Evolutionary conservation across 2,888 invertebrate species (phyloP).

Genomic region (Philonicus albiceps): DNA sequence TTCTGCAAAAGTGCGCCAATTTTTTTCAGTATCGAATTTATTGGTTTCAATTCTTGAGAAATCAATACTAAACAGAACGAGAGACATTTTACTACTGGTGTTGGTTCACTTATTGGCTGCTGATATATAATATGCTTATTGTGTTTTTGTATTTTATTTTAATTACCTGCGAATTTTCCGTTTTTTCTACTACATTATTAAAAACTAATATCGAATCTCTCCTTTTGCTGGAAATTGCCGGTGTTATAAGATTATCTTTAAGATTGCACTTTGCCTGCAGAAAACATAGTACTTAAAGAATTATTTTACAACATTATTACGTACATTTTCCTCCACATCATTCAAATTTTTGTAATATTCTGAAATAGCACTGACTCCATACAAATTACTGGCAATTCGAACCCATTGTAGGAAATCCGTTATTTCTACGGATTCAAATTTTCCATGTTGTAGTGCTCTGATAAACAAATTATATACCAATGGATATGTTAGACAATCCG

Average conservation of each 20-base stretch:
- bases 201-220: conserved; percentile 61
- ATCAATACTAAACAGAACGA: conserved; percentile 56
- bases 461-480: conserved; percentile 57
- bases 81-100: conserved; percentile 56
- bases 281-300: background rate
- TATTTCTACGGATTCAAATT: conserved; percentile 54
- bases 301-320: background rate
- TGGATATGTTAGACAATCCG: conserved; percentile 57
- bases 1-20: conserved; percentile 46
- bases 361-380: conserved; percentile 54
- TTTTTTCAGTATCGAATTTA: conserved; percentile 53
- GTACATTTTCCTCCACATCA: conserved; percentile 54
- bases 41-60: conserved; percentile 51
- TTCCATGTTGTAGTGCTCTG: conserved; percentile 53
- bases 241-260: background rate
- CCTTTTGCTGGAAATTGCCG: conserved; percentile 44
- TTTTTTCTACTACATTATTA: conserved; percentile 53
- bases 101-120: conserved; percentile 52
- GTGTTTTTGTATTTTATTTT: background rate
- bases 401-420: conserved; percentile 57
- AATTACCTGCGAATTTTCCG: conserved; percentile 50
- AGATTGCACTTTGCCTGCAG: background rate
- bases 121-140: background rate
- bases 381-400: conserved; percentile 55
- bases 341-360: conserved; percentile 52